phyloP scores from a whole-genome alignment of 2,888 invertebrate genomes.

The Euphydryas editha region DNA sequence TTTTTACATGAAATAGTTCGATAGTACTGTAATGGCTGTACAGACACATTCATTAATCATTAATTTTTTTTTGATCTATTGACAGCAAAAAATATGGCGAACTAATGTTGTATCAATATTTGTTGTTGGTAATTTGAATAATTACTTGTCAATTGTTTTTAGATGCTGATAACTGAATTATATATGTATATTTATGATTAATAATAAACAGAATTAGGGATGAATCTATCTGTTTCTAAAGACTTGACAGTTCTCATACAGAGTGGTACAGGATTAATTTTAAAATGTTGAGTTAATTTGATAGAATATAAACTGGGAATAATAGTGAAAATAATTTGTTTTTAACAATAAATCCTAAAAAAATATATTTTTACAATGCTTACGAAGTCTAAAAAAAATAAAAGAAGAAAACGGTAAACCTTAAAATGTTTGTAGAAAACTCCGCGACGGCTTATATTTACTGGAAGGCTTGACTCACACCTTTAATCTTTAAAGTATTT shows the following conservation, averaged over 20 bases:
- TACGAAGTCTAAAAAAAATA: no score
- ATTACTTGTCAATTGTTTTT: constrained; percentile 31
- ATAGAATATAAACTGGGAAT: no score
- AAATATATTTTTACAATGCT: no score
- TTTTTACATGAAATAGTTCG: constrained; percentile 27
- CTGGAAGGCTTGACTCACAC: no score
- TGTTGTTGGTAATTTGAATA: constrained; percentile 38
- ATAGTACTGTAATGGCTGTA: constrained; percentile 26
- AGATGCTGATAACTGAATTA: constrained; percentile 24
- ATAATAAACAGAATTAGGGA: constrained; percentile 4
- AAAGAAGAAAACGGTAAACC: no score
- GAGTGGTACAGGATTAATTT: background rate
- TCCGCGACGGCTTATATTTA: no score
- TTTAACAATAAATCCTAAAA: no score
- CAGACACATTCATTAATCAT: constrained; percentile 37
- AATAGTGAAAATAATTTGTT: no score
- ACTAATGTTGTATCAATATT: constrained; percentile 33
- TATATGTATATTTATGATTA: constrained; percentile 16
- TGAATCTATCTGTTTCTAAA: background rate
- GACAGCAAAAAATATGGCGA: constrained; percentile 32
- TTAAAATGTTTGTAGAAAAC: no score
- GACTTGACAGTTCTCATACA: background rate
- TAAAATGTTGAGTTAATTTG: background rate
- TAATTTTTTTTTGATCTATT: constrained; percentile 27
- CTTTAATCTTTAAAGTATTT: no score